Evolutionary conservation across 2,888 invertebrate genomes (phyloP), one percentile per base, ranked within the genome.

Genomic region (Coenonympha arcania): DNA sequence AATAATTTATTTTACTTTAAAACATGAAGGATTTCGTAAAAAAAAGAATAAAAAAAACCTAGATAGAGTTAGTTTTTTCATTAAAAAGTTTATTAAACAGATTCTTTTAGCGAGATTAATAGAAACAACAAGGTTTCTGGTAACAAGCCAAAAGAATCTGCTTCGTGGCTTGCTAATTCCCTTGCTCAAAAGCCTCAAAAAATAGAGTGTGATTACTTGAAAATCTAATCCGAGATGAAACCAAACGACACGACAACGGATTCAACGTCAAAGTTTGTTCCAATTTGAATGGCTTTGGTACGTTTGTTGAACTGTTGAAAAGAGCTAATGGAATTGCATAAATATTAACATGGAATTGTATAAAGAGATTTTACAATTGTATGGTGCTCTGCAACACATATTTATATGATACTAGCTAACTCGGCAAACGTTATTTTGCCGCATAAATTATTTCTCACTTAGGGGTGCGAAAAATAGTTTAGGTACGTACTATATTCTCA

Each of bases 341-440:
- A n/a, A n/a, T n/a, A n/a, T n/a, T n/a, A n/a, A n/a, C n/a, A 68
- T 68, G 62, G 65, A 65, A 68, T 65, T 61, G 63, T 61, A 58
- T 45, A 48, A 54, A 39, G 31, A 43, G 30, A 39, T 39, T 47
- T 41, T 37, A 31, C 24, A 22, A 24, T 9, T 8, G 39, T 39
- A 24, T 39, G 24, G n/a, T n/a, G n/a, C n/a, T n/a, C n/a, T n/a
- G n/a, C n/a, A n/a, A n/a, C n/a, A n/a, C n/a, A n/a, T n/a, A n/a
- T n/a, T n/a, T n/a, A n/a, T n/a, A n/a, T n/a, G n/a, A n/a, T n/a
- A n/a, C n/a, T n/a, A n/a, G n/a, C n/a, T n/a, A n/a, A n/a, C n/a
- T n/a, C n/a, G n/a, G n/a, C n/a, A n/a, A n/a, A n/a, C n/a, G n/a
- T n/a, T n/a, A n/a, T n/a, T n/a, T n/a, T n/a, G n/a, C n/a, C n/a